Conservation (phyloP, 2,797 vertebrate species). For the Anisognathus igniventris region DNA sequence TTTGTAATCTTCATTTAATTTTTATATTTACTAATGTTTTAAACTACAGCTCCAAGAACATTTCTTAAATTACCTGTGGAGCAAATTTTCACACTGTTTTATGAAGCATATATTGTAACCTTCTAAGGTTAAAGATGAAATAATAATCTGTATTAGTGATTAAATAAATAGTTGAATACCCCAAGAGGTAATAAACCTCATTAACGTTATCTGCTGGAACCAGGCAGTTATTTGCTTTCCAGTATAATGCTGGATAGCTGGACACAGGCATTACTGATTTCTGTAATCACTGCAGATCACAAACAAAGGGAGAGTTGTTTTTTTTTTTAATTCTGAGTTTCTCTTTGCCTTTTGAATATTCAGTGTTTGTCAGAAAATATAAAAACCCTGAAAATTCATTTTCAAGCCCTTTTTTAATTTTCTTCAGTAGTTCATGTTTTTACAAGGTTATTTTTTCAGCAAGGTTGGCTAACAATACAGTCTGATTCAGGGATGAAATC, state of each 20-base stretch:
- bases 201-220: not conserved
- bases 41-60: not conserved
- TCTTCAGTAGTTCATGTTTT: not conserved
- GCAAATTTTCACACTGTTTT: not conserved
- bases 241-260: not conserved
- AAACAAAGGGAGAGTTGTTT: not conserved
- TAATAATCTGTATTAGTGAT: not conserved
- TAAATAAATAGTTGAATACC: not conserved
- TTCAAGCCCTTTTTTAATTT: not conserved
- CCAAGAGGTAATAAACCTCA: not conserved
- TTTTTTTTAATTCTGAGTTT: not conserved
- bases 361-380: not conserved
- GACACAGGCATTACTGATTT: not conserved
- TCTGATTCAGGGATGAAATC: not conserved
- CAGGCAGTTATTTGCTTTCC: not conserved
- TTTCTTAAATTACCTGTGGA: not conserved
- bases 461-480: not conserved
- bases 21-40: not conserved
- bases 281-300: not conserved
- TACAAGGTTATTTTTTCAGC: not conserved
- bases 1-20: not conserved
- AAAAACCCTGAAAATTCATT: not conserved
- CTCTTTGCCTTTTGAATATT: not conserved
- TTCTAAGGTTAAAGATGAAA: not conserved
- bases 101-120: not conserved